Evolutionary conservation across 2,797 vertebrate genomes (phyloP).

Genomic region (Rhadinocentrus ornatus): DNA sequence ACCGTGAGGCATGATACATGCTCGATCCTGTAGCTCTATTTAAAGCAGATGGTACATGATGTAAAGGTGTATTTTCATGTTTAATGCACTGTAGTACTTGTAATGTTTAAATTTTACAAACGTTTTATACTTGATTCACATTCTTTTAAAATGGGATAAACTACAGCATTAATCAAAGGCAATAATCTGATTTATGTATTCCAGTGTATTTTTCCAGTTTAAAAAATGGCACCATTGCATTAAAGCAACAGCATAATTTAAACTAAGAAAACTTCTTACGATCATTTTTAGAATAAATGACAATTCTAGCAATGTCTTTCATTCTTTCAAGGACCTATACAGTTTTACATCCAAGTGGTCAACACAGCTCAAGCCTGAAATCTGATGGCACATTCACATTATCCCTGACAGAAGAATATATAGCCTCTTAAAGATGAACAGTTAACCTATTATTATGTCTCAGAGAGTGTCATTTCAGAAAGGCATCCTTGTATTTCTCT

Average conservation of each 20-base stretch:
- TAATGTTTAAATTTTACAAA: constrained; percentile 49
- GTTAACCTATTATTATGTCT: constrained; percentile 35
- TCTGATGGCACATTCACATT: constrained; percentile 63
- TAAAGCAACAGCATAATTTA: constrained; percentile 34
- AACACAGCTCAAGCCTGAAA: constrained; percentile 51
- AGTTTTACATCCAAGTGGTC: constrained; percentile 71
- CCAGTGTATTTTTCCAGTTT: constrained; percentile 2
- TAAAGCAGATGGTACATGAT: constrained; percentile 57
- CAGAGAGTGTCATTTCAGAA: constrained; percentile 61
- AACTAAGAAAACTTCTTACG: constrained; percentile 28
- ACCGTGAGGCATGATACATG: constrained; percentile 67
- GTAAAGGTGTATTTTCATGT: constrained; percentile 26
- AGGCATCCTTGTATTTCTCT: constrained; percentile 68
- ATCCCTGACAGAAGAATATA: constrained; percentile 53
- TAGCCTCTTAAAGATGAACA: constrained; percentile 30
- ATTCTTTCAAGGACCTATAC: constrained; percentile 36
- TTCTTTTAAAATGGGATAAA: constrained; percentile 38
- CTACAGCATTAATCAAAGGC: constrained; percentile 18
- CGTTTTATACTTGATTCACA: constrained; percentile 24
- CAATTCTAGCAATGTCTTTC: constrained; percentile 35
- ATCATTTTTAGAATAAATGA: constrained; percentile 34
- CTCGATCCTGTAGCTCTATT: constrained; percentile 63
- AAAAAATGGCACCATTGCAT: constrained; percentile 35
- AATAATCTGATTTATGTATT: constrained; percentile 17
- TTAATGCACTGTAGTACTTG: constrained; percentile 27